These are phyloP conservation scores for Acheta domesticus DNA, from an alignment of 2,888 invertebrate genomes.

Conservation along the genomic window DNA sequence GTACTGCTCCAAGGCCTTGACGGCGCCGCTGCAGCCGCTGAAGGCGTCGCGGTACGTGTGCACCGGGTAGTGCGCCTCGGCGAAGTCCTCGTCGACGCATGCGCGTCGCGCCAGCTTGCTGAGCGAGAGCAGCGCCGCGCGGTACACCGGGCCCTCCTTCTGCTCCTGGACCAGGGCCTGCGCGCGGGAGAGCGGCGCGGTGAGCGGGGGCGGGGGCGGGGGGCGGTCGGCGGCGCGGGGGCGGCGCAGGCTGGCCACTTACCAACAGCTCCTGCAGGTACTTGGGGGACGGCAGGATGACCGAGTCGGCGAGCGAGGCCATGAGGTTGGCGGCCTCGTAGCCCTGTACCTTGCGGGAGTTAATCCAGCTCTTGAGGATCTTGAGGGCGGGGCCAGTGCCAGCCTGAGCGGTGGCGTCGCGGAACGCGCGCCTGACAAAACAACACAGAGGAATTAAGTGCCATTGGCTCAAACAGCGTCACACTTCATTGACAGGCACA, in stretches of 20 bases:
- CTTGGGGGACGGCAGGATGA: conserved; percentile 61
- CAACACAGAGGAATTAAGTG: not conserved
- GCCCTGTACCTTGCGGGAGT: conserved; percentile 52
- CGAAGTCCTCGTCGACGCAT: conserved; percentile 56
- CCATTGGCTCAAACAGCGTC: no score
- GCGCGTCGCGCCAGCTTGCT: conserved; percentile 59
- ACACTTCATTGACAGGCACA: no score
- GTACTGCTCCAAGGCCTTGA: conserved; percentile 59
- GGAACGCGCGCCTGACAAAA: conserved; percentile 49
- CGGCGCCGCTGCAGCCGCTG: conserved; percentile 54
- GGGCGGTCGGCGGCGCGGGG: not conserved
- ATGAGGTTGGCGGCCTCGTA: conserved; percentile 61
- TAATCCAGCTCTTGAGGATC: conserved; percentile 60
- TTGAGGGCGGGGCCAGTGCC: conserved; percentile 68
- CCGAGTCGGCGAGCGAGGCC: conserved; percentile 52
- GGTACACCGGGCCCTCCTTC: conserved; percentile 49
- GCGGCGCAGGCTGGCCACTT: conserved; percentile 40
- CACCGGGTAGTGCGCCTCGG: conserved; percentile 61
- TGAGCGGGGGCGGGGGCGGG: no score
- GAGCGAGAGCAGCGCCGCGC: conserved; percentile 58
- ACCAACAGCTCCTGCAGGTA: conserved; percentile 60
- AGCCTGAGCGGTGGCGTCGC: conserved; percentile 62
- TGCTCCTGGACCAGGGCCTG: not conserved
- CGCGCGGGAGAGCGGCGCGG: no score
- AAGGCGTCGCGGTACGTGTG: conserved; percentile 59